These are phyloP conservation scores for Lagocephalus sceleratus DNA, from an alignment of 2,797 vertebrate genomes.

Conservation along the genomic window DNA sequence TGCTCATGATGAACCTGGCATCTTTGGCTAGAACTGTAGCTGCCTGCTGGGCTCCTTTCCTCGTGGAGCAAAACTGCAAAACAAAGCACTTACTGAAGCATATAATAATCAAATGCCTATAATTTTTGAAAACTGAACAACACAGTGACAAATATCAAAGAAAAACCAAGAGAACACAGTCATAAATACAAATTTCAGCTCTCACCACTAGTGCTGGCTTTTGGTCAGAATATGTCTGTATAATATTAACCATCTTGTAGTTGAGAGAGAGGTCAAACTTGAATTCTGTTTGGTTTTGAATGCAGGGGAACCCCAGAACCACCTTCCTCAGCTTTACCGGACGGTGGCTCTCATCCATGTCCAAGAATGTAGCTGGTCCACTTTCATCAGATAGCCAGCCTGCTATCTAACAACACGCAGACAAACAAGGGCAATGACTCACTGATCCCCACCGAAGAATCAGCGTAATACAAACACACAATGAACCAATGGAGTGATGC, in stretches of 20 bases:
- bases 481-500: too few species aligned
- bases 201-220: slow-evolving; percentile 93
- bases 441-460: background rate
- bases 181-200: background rate
- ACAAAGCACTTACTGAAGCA: slow-evolving; percentile 5
- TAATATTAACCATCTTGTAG: slow-evolving; percentile 91
- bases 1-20: slow-evolving; percentile 85
- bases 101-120: background rate
- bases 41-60: slow-evolving; percentile 94
- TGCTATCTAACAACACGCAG: slow-evolving; percentile 75
- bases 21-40: slow-evolving; percentile 91
- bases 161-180: background rate
- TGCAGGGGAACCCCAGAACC: slow-evolving; percentile 91
- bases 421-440: background rate
- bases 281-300: slow-evolving; percentile 87
- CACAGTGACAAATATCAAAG: background rate
- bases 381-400: slow-evolving; percentile 90
- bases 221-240: slow-evolving; percentile 92
- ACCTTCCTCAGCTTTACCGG: slow-evolving; percentile 95
- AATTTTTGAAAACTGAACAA: background rate
- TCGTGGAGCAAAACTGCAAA: slow-evolving; percentile 94
- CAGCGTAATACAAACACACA: too few species aligned
- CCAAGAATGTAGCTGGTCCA: slow-evolving; percentile 83
- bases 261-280: slow-evolving; percentile 95
- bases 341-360: slow-evolving; percentile 91